phyloP scores from a whole-genome alignment of 2,888 invertebrate genomes.

The Drosophila diplacantha region DNA sequence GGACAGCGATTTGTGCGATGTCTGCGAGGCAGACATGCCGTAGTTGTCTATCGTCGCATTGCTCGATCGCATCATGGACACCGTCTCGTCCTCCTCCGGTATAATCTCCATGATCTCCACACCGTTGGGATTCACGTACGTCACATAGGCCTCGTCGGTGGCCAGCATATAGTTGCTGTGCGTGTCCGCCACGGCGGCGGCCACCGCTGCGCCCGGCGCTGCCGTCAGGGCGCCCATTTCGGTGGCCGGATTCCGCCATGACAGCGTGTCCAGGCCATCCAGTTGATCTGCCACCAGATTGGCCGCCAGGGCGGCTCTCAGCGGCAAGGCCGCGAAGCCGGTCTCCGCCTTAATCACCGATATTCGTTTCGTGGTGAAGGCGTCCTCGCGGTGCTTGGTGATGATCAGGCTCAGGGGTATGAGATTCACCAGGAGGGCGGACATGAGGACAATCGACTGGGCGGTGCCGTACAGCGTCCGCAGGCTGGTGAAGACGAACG shows the following conservation, averaged over 20 bases:
- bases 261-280: slow-evolving; percentile 73
- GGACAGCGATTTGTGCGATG: slow-evolving; percentile 61
- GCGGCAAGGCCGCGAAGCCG: slow-evolving; percentile 67
- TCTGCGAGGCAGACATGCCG: slow-evolving; percentile 61
- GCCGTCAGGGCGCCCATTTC: slow-evolving; percentile 30
- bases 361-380: slow-evolving; percentile 74
- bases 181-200: slow-evolving; percentile 69
- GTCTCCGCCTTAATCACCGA: slow-evolving; percentile 75
- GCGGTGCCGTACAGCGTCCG: slow-evolving; percentile 77
- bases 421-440: slow-evolving; percentile 75
- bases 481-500: slow-evolving; percentile 77
- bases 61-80: slow-evolving; percentile 76
- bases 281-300: slow-evolving; percentile 73
- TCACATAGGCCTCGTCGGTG: slow-evolving; percentile 75
- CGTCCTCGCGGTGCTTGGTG: slow-evolving; percentile 75
- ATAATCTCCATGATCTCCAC: slow-evolving; percentile 78
- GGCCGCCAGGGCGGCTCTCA: slow-evolving; percentile 64
- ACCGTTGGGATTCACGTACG: slow-evolving; percentile 76
- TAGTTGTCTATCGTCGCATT: slow-evolving; percentile 75
- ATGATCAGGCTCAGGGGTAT: slow-evolving; percentile 76
- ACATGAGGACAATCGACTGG: slow-evolving; percentile 76
- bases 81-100: slow-evolving; percentile 77
- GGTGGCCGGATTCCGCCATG: slow-evolving; percentile 74
- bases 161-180: slow-evolving; percentile 75
- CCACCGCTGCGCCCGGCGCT: slow-evolving; percentile 44